Conservation (phyloP, 2,797 vertebrate species). For the Notoglanidium macrostoma region DNA sequence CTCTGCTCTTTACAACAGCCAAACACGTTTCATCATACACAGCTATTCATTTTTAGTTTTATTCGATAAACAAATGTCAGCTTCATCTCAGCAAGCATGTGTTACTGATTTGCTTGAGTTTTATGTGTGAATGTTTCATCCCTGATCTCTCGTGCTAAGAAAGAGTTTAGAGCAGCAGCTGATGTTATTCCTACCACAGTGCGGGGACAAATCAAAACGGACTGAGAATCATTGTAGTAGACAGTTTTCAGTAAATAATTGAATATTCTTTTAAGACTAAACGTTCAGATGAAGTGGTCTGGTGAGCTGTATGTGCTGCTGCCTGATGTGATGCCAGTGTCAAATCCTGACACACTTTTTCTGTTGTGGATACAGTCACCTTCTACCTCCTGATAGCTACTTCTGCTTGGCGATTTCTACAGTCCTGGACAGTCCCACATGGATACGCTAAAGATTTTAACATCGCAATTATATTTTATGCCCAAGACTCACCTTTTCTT, state of each 20-base stretch:
- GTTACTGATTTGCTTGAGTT: conserved; percentile 2
- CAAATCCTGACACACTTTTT: not conserved
- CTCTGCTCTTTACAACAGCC: not conserved
- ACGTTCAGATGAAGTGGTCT: not conserved
- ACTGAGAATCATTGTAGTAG: not conserved
- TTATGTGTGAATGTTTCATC: conserved; percentile 22
- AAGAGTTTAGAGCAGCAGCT: not conserved
- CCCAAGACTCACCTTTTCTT: not conserved
- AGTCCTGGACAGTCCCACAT: too few species aligned
- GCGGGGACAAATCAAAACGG: not conserved
- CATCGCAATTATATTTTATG: not conserved
- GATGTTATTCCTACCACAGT: not conserved
- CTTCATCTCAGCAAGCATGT: not conserved
- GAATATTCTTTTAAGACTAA: not conserved
- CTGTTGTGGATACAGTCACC: not conserved
- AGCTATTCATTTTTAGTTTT: not conserved
- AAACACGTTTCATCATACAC: not conserved
- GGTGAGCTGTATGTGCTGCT: not conserved
- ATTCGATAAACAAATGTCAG: not conserved
- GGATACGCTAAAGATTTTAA: not conserved
- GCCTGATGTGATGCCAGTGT: not conserved
- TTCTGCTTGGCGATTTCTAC: not conserved
- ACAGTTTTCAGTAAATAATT: not conserved
- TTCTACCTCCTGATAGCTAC: not conserved
- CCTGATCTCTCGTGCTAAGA: conserved; percentile 5